A percentile compares a stretch with the other conserved stretches of the same genome.
Conservation (phyloP, 2,888 invertebrate species). For the Melanotus villosus region DNA sequence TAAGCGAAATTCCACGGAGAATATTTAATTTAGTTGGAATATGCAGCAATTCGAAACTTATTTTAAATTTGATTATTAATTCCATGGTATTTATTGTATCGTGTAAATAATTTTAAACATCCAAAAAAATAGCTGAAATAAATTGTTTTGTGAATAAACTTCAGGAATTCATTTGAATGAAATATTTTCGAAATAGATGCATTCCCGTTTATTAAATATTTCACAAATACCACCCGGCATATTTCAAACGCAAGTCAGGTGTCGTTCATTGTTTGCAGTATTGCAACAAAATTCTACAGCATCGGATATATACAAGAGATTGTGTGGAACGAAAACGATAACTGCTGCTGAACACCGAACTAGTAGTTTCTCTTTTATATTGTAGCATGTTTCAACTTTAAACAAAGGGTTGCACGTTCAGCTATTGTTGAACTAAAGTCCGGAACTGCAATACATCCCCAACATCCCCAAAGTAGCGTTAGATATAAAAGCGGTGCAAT, state of each 20-base stretch:
- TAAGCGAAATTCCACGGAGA: no score
- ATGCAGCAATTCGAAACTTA: no score
- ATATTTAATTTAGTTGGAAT: no score
- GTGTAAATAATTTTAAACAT: no score
- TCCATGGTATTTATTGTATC: no score
- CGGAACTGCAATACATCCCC: neutral
- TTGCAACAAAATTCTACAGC: neutral
- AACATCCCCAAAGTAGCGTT: no score
- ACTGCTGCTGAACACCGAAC: neutral
- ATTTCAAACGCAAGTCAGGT: neutral
- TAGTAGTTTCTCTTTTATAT: neutral
- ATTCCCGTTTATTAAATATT: neutral
- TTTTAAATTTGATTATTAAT: no score
- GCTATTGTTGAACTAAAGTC: neutral
- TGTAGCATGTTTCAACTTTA: neutral
- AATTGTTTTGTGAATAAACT: no score
- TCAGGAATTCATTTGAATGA: no score
- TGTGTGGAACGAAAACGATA: neutral
- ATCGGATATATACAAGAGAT: neutral
- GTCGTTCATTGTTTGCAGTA: neutral
- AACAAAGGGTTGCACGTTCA: neutral
- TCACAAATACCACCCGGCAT: neutral
- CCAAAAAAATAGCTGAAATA: no score
- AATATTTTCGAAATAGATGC: no score
- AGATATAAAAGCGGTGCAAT: no score